Evolutionary conservation across 2,113 vertebrate species (phyloP).

Genomic region (Chiloscyllium plagiosum): DNA sequence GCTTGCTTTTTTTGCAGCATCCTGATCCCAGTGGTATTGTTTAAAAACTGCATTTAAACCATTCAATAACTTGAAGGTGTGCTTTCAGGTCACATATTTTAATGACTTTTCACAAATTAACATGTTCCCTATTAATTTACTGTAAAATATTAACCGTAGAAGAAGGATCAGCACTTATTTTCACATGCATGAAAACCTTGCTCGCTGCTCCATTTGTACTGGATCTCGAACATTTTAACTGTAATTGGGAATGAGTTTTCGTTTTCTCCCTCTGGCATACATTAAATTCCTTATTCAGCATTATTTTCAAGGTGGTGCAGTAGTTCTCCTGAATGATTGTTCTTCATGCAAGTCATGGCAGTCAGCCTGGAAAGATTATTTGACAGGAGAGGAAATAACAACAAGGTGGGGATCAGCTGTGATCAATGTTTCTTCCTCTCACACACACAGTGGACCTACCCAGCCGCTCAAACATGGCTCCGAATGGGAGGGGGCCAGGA

Average conservation of each 20-base stretch:
- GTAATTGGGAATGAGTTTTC: not conserved
- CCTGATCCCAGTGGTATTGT: not conserved
- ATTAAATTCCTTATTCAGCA: not conserved
- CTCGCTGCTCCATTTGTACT: not conserved
- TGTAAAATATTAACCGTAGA: not conserved
- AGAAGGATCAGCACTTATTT: not conserved
- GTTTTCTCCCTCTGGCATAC: not conserved
- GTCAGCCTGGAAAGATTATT: not conserved
- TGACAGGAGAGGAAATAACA: not conserved
- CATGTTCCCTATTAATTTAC: not conserved
- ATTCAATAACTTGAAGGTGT: not conserved
- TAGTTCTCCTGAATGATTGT: not conserved
- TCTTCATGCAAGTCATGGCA: not conserved
- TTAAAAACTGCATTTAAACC: not conserved
- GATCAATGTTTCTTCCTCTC: not conserved
- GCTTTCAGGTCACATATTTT: not conserved
- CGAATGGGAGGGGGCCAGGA: too few species aligned
- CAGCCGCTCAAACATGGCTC: not conserved
- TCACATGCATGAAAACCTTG: not conserved
- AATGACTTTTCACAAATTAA: not conserved
- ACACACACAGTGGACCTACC: not conserved
- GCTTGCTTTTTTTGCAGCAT: not conserved
- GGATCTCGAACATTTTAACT: not conserved
- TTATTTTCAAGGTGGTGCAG: not conserved
- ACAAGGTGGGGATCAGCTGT: not conserved